Evolutionary conservation across 2,888 invertebrate genomes (phyloP), one percentile per base, ranked within the genome.

Genomic region (Heliothis peltigera): DNA sequence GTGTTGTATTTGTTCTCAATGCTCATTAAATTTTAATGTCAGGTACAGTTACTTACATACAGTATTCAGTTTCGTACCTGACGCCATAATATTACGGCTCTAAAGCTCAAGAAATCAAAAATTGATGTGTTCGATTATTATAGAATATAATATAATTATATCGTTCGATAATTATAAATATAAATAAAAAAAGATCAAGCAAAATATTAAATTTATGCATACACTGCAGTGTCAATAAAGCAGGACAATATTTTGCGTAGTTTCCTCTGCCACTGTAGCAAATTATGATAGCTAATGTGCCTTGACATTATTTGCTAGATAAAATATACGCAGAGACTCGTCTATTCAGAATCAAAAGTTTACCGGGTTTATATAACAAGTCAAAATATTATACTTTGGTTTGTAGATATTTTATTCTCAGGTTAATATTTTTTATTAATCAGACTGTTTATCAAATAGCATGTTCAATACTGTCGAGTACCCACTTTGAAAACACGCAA

Each of bases 261-360:
- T 75, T 67, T 80, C 78, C 72, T 64, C 64, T 56, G 57, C 71
- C 68, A 64, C 63, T 56, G 55, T 25, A 25, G 49, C 58, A 63
- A 52, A 64, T 63, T 52, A 58, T 75, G 61, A 75, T 63, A 55
- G 17, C 6, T 42, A 25, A 49, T 25, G 53, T 48, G 53, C 75
- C 68, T 75, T 77, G 78, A 71, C 78, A 77, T 75, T 68, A 75
- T 75, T 75, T 62, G 52, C 46, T 56, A 54, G 28, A 57, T 52
- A 61, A 46, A 25, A 62, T 54, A 74, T 62, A 47, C 46, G 8
- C 51, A 58, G 44, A 58, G 44, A 59, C 49, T 55, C 12, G 35
- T 18, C 8, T 39, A 35, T 28, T 21, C 35, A 53, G 21, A 19
- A 42, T 32, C 32, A 32, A 55, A 25, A 52, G 1, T n/a, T 68